These are phyloP conservation scores for Mylabris phalerata DNA, from an alignment of 1,140 invertebrate species.

Conservation along the genomic window DNA sequence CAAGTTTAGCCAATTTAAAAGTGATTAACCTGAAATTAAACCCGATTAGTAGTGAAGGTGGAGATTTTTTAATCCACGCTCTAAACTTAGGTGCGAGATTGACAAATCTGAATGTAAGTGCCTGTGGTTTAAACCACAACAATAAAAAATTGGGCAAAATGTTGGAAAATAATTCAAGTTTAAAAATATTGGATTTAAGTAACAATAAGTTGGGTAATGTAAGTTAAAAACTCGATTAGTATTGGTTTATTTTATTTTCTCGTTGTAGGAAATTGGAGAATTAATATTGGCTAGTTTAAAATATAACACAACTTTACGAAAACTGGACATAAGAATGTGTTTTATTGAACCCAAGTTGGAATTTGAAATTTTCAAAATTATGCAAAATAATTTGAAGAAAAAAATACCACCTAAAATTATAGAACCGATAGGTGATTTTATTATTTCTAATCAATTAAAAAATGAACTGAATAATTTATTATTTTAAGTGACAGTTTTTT, in stretches of 20 bases:
- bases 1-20: neutral
- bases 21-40: constrained; percentile 10
- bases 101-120: constrained; percentile 9
- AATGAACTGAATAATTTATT: constrained; percentile 3
- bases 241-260: no score
- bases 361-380: constrained; percentile 12
- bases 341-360: constrained; percentile 11
- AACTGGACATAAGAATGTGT: constrained; percentile 25
- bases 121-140: constrained; percentile 1
- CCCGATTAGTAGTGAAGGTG: constrained; percentile 6
- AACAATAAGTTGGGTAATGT: constrained; percentile 15
- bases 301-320: constrained; percentile 15
- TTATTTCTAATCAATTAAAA: constrained; percentile 1
- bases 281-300: constrained; percentile 14
- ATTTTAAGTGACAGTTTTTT: no score
- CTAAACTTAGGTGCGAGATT: constrained; percentile 7
- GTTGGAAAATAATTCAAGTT: constrained; percentile 5
- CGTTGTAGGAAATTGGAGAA: constrained; percentile 19
- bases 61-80: constrained; percentile 8
- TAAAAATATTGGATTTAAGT: constrained; percentile 6
- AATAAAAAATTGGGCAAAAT: constrained; percentile 1
- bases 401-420: constrained; percentile 1
- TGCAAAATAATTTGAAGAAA: constrained; percentile 1
- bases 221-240: neutral
- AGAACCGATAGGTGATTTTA: constrained; percentile 2